Base-by-base conservation (phyloP, 2,113 vertebrate species). In the Oryzias melastigma region DNA sequence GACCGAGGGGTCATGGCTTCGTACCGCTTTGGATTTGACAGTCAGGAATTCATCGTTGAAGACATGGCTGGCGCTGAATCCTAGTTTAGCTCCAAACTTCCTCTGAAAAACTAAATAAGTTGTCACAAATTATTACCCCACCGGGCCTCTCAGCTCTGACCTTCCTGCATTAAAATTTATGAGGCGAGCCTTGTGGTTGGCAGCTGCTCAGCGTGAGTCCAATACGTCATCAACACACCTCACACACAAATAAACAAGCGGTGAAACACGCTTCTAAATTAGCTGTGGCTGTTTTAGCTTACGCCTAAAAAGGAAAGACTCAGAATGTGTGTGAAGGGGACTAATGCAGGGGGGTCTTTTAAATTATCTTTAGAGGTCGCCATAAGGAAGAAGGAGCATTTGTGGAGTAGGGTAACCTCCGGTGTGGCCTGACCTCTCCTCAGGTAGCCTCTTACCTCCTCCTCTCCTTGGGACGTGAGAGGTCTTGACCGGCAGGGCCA, bases 371-470 rank as follows among this genome's bases (percentile, higher is more conserved):
- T 81, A 79, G 82, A 73, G 62, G 74, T 68, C 68, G 73, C 57
- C 60, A 53, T 71, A 68, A 75, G 67, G 60, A 71, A 78, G 67
- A 68, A 29, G 56, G 71, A 71, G 60, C 55, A 24, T 57, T 80
- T 68, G 61, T 57, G 52, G 15, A 66, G 72, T 75, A 35, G 65
- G 66, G 73, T 64, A 71, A 56, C 55, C 75, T 79, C 73, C 17
- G 61, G 79, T 82, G 77, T 73, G 79, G 82, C 60, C 80, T 77
- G 78, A 80, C 75, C 83, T 77, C 75, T 80, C 74, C 61, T 83
- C 80, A 89, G 90, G 87, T 90, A 88, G 75, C 54, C 55, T 24
- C 63, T 43, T 42, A 58, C 58, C 68, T 65, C 49, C 60, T 66
- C 66, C 70, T 17, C 42, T 46, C 52, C 44, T 61, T 41, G 46